Evolutionary conservation across 2,797 vertebrate genomes (phyloP).

Genomic region (Menidia menidia): DNA sequence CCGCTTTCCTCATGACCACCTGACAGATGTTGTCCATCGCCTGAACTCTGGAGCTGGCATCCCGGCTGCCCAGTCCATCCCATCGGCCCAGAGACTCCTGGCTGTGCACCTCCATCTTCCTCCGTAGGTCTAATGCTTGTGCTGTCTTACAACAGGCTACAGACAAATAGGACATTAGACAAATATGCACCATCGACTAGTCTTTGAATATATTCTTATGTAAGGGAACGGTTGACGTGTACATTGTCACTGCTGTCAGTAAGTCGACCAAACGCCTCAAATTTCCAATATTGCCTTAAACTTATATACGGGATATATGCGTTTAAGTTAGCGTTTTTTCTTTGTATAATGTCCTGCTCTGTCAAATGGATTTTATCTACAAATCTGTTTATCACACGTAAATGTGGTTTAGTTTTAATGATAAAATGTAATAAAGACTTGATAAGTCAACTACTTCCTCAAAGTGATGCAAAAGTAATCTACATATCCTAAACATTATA

Average conservation of each 20-base stretch:
- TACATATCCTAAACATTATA: too few species aligned
- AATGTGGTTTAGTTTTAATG: background rate
- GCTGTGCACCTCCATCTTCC: slow-evolving; percentile 86
- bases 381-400: background rate
- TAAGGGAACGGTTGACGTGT: background rate
- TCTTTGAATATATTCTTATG: background rate
- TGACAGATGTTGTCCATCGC: slow-evolving; percentile 89
- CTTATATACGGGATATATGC: too few species aligned
- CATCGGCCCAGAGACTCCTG: slow-evolving; percentile 87
- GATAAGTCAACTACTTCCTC: too few species aligned
- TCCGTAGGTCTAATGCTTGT: slow-evolving; percentile 53
- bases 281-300: too few species aligned
- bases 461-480: too few species aligned
- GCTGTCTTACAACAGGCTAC: slow-evolving; percentile 58
- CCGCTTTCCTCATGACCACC: slow-evolving; percentile 84
- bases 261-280: background rate
- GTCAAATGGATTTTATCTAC: background rate
- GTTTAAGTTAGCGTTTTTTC: background rate
- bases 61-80: slow-evolving; percentile 89
- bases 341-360: background rate
- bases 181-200: background rate
- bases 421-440: background rate
- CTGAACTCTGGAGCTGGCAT: slow-evolving; percentile 80
- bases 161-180: slow-evolving; percentile 35
- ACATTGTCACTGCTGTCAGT: background rate